Evolutionary conservation across 2,113 vertebrate species (phyloP).

Genomic region (Mustela nigripes): DNA sequence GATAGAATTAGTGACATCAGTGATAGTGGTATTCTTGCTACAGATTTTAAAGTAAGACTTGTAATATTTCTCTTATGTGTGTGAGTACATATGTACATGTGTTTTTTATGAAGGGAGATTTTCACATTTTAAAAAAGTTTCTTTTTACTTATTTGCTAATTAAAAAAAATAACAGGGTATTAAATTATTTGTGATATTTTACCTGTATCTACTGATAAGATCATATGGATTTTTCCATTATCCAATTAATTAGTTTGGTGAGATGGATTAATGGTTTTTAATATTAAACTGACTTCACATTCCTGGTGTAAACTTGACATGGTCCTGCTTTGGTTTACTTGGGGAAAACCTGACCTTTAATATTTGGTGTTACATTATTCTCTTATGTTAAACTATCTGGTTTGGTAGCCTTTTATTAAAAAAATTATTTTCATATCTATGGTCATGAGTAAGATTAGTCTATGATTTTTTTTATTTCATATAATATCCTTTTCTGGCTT

Average conservation of each 20-base stretch:
- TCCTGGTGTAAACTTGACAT: not conserved
- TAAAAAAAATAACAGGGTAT: not conserved
- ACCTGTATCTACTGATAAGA: not conserved
- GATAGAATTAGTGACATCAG: not conserved
- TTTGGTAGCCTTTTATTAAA: not conserved
- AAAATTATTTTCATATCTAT: not conserved
- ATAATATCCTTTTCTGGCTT: not conserved
- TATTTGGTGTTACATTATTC: not conserved
- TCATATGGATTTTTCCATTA: not conserved
- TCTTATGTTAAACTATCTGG: not conserved
- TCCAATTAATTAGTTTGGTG: not conserved
- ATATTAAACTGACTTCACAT: not conserved
- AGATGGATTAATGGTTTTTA: not conserved
- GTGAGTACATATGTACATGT: not conserved
- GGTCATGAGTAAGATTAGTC: not conserved
- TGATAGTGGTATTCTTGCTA: not conserved
- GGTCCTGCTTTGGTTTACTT: not conserved
- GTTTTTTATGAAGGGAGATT: not conserved
- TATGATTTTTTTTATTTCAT: conserved; percentile 5
- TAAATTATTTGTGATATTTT: not conserved
- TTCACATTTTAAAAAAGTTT: not conserved
- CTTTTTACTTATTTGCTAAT: not conserved
- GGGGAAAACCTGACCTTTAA: not conserved
- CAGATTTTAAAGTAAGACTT: not conserved
- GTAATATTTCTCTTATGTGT: not conserved